Percentiles rank a stretch among this genome's conserved stretches.
These are phyloP conservation scores for Rhea americana DNA, from an alignment of 2,113 vertebrate genomes.

Conservation along the genomic window DNA sequence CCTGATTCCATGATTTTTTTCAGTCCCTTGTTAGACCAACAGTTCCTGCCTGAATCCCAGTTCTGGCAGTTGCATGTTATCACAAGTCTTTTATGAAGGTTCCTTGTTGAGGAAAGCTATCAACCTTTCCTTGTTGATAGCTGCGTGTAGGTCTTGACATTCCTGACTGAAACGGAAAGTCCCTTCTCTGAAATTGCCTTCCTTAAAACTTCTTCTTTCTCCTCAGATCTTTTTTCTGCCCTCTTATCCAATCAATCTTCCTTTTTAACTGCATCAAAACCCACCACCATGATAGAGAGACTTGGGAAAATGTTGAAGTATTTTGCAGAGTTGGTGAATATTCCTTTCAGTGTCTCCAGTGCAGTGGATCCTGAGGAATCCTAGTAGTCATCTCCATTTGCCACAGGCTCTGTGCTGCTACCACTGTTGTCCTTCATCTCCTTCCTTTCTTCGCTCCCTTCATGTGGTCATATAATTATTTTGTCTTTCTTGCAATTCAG, in stretches of 20 bases:
- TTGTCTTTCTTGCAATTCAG: not conserved
- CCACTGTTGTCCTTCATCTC: not conserved
- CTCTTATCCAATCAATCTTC: not conserved
- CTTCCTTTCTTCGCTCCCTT: not conserved
- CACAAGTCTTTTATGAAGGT: not conserved
- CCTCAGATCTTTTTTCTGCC: not conserved
- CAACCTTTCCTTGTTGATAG: not conserved
- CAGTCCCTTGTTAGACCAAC: not conserved
- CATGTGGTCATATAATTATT: not conserved
- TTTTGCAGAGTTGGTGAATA: not conserved
- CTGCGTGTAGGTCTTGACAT: not conserved
- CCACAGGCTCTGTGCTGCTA: not conserved
- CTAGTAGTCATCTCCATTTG: not conserved
- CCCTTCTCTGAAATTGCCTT: not conserved
- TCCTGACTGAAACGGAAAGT: not conserved
- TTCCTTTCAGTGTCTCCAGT: not conserved
- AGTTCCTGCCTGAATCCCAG: not conserved
- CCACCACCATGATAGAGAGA: not conserved
- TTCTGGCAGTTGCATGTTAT: rapidly evolving
- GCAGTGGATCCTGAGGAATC: no score
- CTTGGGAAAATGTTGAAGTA: not conserved
- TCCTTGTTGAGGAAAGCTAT: no score
- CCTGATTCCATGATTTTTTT: not conserved
- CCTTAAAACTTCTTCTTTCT: not conserved
- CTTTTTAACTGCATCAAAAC: not conserved